A percentile compares a stretch with the other conserved stretches of the same genome.
Conservation (phyloP, 1,140 invertebrate genomes). For the Drosophila simulans region DNA sequence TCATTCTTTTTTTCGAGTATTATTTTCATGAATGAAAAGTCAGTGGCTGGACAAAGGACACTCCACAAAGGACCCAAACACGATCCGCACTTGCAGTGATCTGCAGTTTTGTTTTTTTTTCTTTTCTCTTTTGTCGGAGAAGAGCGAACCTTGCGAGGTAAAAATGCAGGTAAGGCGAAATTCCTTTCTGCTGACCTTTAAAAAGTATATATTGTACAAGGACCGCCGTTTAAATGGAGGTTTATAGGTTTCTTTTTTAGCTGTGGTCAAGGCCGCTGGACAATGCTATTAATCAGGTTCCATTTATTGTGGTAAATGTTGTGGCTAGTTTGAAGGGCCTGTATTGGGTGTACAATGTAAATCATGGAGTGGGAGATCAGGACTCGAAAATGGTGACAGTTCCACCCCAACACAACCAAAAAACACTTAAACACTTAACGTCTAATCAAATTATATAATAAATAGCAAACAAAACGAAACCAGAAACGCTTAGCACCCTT, state of each 20-base stretch:
- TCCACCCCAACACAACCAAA: conserved; percentile 12
- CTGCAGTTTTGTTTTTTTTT: conserved; percentile 65
- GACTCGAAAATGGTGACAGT: conserved; percentile 6
- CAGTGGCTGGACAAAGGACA: conserved; percentile 60
- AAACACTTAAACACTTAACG: conserved; percentile 55
- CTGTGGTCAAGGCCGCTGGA: conserved; percentile 47
- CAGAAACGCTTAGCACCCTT: conserved; percentile 69
- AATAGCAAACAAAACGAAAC: conserved; percentile 59
- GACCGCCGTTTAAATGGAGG: conserved; percentile 33
- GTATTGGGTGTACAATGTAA: conserved; percentile 8
- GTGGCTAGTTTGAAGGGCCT: conserved; percentile 55
- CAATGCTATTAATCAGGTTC: conserved; percentile 66
- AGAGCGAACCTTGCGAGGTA: conserved; percentile 13
- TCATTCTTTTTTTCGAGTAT: conserved; percentile 35
- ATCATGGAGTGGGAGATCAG: conserved; percentile 3
- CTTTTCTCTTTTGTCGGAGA: conserved; percentile 42
- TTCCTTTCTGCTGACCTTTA: conserved; percentile 1
- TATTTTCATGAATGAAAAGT: conserved; percentile 73
- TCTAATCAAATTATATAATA: conserved; percentile 74
- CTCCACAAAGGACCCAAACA: conserved; percentile 41
- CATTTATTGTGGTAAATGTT: conserved; percentile 74
- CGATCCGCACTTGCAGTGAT: conserved; percentile 77
- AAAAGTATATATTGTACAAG: conserved; percentile 4
- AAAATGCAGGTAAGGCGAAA: conserved; percentile 24
- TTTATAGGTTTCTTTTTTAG: conserved; percentile 52